phyloP scores from a whole-genome alignment of 2,113 vertebrate species.

The Sapajus apella region DNA sequence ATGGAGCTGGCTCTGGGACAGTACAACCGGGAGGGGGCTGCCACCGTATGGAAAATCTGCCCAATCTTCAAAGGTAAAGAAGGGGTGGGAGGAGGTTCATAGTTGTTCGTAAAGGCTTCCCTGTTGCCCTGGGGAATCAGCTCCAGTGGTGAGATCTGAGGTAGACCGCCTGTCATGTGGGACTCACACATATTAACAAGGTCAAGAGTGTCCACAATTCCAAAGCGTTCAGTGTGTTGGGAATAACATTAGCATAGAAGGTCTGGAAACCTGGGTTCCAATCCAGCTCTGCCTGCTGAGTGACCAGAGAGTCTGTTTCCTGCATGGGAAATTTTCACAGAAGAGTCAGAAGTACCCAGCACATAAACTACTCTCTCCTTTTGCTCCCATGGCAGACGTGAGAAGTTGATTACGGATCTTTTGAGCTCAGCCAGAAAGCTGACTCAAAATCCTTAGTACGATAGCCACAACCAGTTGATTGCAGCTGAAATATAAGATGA shows the following conservation, averaged over 20 bases:
- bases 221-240: background rate
- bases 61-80: constrained; percentile 96
- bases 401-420: background rate
- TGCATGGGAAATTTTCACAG: background rate
- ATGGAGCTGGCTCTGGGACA: constrained; percentile 99
- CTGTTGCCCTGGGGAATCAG: background rate
- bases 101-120: background rate
- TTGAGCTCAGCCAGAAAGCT: background rate
- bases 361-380: background rate
- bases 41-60: constrained; percentile 99
- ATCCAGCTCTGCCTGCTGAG: background rate
- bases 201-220: background rate
- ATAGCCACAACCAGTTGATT: background rate
- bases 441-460: background rate
- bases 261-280: background rate
- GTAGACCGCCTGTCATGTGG: background rate
- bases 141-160: background rate
- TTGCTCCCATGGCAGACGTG: background rate
- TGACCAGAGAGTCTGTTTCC: background rate
- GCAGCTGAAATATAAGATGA: background rate
- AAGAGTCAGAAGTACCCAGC: background rate
- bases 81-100: background rate
- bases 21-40: constrained; percentile 97
- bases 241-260: background rate
- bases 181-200: background rate